Conservation (phyloP, 1,140 invertebrate genomes). For the Neodiprion fabricii region DNA sequence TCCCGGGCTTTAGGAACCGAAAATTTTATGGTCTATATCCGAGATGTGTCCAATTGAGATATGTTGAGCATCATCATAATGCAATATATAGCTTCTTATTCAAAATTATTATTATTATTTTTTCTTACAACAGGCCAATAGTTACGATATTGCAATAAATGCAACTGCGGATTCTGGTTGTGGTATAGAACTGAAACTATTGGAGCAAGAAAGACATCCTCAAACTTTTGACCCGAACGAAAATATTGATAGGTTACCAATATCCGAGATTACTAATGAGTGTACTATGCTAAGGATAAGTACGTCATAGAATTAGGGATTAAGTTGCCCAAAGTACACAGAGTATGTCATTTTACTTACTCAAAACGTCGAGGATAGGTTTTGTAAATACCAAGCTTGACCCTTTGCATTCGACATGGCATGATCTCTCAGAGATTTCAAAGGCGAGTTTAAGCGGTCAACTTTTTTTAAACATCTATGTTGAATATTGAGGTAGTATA, state of each 20-base stretch:
- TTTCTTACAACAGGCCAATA: constrained; percentile 24
- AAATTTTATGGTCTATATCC: no score
- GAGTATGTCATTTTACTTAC: neutral
- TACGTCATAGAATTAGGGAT: neutral
- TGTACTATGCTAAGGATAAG: neutral
- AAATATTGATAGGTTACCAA: neutral
- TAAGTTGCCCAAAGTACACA: neutral
- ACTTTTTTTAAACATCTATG: no score
- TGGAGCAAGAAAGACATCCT: neutral
- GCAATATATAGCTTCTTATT: no score
- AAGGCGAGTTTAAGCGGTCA: no score
- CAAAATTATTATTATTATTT: neutral
- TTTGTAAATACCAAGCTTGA: neutral
- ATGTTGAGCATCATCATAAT: no score
- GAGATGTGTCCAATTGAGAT: no score
- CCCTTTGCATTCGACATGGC: neutral
- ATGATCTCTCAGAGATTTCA: no score
- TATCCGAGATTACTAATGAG: neutral
- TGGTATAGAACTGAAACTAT: neutral
- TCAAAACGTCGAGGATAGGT: neutral
- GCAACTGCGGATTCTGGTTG: neutral
- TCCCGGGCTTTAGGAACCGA: no score
- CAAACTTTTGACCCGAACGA: neutral
- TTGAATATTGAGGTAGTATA: no score
- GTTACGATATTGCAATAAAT: constrained; percentile 19